Percentiles rank a stretch among this genome's conserved stretches.
phyloP scores from a whole-genome alignment of 2,888 invertebrate species.

The Hetaerina titia region DNA sequence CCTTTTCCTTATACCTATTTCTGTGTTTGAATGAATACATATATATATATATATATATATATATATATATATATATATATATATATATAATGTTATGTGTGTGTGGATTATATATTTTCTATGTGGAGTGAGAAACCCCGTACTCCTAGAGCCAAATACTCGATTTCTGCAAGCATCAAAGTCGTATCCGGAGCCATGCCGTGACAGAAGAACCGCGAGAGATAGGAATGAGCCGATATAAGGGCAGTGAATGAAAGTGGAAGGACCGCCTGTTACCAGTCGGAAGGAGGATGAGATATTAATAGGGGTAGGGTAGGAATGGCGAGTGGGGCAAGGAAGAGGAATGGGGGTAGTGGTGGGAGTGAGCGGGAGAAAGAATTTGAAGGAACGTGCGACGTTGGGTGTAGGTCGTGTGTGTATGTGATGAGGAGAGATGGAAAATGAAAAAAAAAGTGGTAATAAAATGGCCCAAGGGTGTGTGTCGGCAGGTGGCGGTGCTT shows the following conservation, averaged over 20 bases:
- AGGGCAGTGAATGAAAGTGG: background rate
- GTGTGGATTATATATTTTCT: too few relatives aligned
- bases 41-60: too few relatives aligned
- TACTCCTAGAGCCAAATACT: background rate
- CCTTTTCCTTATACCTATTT: too few relatives aligned
- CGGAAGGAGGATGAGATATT: background rate
- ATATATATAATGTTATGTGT: too few relatives aligned
- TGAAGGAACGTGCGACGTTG: background rate
- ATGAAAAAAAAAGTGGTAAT: background rate
- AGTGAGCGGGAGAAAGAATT: background rate
- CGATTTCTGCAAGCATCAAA: background rate
- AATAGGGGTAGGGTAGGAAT: background rate
- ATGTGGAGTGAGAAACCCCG: too few relatives aligned
- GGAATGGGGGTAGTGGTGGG: background rate
- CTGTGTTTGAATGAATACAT: too few relatives aligned
- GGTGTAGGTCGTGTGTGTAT: background rate
- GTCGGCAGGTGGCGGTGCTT: slow-evolving; percentile 55
- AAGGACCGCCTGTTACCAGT: background rate
- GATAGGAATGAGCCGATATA: background rate
- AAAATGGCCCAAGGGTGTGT: background rate
- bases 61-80: too few relatives aligned
- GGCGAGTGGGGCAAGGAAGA: background rate
- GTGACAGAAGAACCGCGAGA: background rate
- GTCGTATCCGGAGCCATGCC: background rate
- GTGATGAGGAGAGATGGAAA: background rate